Conservation (phyloP, 2,113 vertebrate species). For the Mobula birostris region DNA sequence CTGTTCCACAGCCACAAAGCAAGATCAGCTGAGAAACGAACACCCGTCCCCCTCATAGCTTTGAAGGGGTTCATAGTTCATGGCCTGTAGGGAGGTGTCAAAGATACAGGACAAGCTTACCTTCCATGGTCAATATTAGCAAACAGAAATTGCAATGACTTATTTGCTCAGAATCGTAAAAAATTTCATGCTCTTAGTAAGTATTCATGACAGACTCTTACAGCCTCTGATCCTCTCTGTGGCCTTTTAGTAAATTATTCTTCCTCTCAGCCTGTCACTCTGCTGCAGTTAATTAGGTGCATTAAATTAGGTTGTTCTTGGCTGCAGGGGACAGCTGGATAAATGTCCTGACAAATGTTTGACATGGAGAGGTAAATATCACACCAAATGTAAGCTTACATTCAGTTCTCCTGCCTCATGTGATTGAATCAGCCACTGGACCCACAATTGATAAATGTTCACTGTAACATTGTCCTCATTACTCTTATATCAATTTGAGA, state of each 20-base stretch:
- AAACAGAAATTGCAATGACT: not conserved
- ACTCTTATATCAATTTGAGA: not conserved
- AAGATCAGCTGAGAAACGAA: not conserved
- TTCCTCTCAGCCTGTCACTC: not conserved
- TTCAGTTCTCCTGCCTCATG: not conserved
- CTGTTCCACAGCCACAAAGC: not conserved
- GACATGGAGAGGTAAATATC: slow-evolving; percentile 32
- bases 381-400: not conserved
- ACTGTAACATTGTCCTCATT: not conserved
- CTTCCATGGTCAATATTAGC: not conserved
- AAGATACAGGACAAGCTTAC: too few relatives aligned
- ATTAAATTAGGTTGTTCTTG: slow-evolving; percentile 20
- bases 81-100: not conserved
- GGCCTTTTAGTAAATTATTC: slow-evolving; percentile 28
- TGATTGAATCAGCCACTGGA: not conserved
- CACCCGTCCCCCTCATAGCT: not conserved
- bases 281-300: slow-evolving; percentile 26
- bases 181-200: slow-evolving; percentile 1
- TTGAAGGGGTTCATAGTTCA: not conserved
- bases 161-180: not conserved
- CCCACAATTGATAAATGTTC: not conserved
- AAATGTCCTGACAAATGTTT: slow-evolving; percentile 17
- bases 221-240: not conserved
- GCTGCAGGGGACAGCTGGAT: not conserved
- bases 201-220: slow-evolving; percentile 23